Evolutionary conservation across 2,113 vertebrate species (phyloP).

Genomic region (Tylochromis polylepis): DNA sequence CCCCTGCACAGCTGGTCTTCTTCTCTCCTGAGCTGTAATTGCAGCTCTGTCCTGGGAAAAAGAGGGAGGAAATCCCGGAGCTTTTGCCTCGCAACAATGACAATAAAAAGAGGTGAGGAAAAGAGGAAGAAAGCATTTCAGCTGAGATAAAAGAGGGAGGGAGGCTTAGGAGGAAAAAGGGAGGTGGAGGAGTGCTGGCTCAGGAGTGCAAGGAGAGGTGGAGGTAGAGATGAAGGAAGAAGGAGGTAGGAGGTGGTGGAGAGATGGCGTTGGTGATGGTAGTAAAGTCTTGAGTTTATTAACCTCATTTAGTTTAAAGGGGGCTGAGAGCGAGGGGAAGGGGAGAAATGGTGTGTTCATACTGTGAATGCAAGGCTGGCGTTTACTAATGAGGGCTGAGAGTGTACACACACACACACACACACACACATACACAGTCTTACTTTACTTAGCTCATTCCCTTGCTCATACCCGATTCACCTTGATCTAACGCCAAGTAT

Average conservation of each 20-base stretch:
- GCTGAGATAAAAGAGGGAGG: conserved; percentile 71
- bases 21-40: conserved; percentile 83
- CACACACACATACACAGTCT: conserved; percentile 20
- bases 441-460: conserved; percentile 47
- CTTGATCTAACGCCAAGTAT: conserved; percentile 83
- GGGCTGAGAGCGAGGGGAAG: conserved; percentile 38
- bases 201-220: conserved; percentile 22
- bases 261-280: conserved; percentile 60
- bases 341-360: conserved; percentile 65
- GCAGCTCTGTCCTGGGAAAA: conserved; percentile 72
- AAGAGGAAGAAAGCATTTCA: conserved; percentile 72
- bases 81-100: conserved; percentile 80
- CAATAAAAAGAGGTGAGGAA: conserved; percentile 64
- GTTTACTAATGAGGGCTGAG: conserved; percentile 83
- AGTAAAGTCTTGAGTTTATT: conserved; percentile 90
- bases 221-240: conserved; percentile 64
- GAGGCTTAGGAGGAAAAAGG: conserved; percentile 61
- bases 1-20: conserved; percentile 60
- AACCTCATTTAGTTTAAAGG: conserved; percentile 76
- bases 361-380: conserved; percentile 75
- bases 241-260: conserved; percentile 38
- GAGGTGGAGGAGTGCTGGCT: conserved; percentile 39
- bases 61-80: conserved; percentile 83
- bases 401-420: conserved; percentile 50
- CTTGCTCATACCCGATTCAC: conserved; percentile 69